Evolutionary conservation across 1,140 invertebrate species (phyloP).

Genomic region (Eufriesea mexicana): DNA sequence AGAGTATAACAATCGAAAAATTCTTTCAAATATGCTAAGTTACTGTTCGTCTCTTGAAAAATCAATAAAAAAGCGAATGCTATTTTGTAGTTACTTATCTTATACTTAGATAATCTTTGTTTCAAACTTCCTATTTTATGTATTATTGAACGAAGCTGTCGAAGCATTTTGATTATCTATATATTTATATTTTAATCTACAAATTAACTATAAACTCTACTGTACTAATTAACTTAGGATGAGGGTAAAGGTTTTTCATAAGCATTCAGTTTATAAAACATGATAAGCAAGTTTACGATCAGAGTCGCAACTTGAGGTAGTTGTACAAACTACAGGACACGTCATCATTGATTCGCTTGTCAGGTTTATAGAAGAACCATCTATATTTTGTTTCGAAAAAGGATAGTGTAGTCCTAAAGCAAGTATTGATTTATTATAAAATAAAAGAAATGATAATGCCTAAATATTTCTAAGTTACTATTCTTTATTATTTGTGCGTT

Average conservation of each 20-base stretch:
- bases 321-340: not conserved
- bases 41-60: not conserved
- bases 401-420: not conserved
- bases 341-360: constrained; percentile 14
- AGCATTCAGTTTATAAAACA: not conserved
- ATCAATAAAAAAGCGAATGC: not conserved
- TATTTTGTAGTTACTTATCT: not conserved
- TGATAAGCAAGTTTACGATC: not conserved
- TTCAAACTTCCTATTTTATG: not conserved
- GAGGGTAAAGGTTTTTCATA: not conserved
- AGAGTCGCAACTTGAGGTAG: not conserved
- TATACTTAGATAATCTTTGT: not conserved
- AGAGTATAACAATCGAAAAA: not conserved
- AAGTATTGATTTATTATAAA: not conserved
- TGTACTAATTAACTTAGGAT: not conserved
- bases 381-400: not conserved
- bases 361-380: not conserved
- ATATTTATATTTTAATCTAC: not conserved
- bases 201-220: not conserved
- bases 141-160: not conserved
- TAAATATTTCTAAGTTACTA: not conserved
- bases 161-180: not conserved
- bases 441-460: not conserved
- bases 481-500: not conserved
- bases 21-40: not conserved